Percentiles rank a stretch among this genome's conserved stretches.
phyloP scores from a whole-genome alignment of 37 sponge, comb jelly and placozoan genomes.

The Hexactinellida sp. region DNA sequence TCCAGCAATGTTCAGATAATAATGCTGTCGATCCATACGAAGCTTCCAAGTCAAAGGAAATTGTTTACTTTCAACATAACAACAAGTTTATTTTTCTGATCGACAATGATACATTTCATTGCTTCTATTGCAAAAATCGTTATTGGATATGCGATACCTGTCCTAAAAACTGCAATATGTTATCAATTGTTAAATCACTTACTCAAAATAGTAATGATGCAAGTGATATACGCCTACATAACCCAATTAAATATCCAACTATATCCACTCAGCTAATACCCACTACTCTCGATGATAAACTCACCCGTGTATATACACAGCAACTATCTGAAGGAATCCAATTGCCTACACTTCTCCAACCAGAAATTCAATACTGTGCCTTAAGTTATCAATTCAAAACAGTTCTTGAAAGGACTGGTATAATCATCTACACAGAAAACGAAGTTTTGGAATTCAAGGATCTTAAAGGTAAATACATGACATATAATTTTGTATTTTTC shows the following conservation, averaged over 20 bases:
- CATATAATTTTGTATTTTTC: no score
- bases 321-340: background rate
- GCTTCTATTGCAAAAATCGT: background rate
- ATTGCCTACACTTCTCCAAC: background rate
- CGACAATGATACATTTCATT: background rate
- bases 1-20: background rate
- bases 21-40: background rate
- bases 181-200: background rate
- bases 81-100: background rate
- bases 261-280: background rate
- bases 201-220: background rate
- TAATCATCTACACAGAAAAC: background rate
- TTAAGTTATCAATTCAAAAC: background rate
- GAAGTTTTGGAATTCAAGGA: background rate
- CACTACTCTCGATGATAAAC: background rate
- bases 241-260: background rate
- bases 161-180: background rate
- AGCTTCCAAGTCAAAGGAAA: background rate
- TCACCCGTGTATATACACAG: background rate
- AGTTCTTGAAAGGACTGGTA: background rate
- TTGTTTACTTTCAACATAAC: background rate
- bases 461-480: background rate
- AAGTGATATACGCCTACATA: background rate
- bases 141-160: background rate
- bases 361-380: background rate